Evolutionary conservation across 92 coral and sea anemone species (phyloP).

Genomic region (Hydrozoanthus gracilis): DNA sequence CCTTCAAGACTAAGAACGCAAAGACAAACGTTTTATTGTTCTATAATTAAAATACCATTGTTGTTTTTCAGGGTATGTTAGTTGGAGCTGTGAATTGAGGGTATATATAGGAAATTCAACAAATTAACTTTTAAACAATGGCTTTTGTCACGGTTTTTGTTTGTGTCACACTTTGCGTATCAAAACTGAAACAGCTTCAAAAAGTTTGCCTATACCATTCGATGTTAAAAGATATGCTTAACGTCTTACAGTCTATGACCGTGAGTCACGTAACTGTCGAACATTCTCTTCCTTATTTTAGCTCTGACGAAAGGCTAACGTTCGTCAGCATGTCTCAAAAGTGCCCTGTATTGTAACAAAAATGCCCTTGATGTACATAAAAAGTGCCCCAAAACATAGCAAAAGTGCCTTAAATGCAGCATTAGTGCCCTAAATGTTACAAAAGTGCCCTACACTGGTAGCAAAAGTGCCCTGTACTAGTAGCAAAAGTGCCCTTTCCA

Average conservation of each 20-base stretch:
- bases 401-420: neutral
- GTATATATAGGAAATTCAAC: neutral
- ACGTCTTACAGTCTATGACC: neutral
- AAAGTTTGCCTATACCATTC: neutral
- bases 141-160: neutral
- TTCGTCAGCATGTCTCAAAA: too few species aligned
- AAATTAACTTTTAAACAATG: constrained; percentile 1
- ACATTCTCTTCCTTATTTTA: neutral
- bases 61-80: constrained; percentile 11
- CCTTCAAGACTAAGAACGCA: neutral
- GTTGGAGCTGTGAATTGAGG: neutral
- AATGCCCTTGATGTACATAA: too few species aligned
- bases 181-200: too few species aligned
- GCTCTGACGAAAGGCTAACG: neutral
- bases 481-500: constrained; percentile 4
- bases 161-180: neutral
- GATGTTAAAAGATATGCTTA: neutral
- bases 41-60: neutral
- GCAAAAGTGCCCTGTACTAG: constrained; percentile 1
- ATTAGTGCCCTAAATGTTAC: neutral
- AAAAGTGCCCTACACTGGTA: neutral
- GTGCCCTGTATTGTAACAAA: too few species aligned
- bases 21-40: constrained; percentile 6
- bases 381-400: constrained; percentile 1
- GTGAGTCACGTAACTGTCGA: neutral